Percentiles rank a stretch among this genome's conserved stretches.
Evolutionary conservation across 1,140 invertebrate genomes (phyloP).

Genomic region (Drusus annulatus): DNA sequence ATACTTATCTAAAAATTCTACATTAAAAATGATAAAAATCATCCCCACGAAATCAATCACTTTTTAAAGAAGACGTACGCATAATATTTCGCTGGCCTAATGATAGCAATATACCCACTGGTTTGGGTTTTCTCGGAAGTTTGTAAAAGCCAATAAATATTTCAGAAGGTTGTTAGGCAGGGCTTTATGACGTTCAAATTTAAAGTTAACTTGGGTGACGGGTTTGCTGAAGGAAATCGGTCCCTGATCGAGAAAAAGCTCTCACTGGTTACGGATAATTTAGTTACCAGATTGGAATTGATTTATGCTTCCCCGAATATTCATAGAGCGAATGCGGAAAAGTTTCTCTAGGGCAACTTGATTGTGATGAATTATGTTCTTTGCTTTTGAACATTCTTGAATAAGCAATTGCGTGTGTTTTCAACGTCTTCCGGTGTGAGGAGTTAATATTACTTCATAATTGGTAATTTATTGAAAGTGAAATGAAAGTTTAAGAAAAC

Average conservation of each 20-base stretch:
- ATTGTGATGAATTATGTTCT: too few species aligned
- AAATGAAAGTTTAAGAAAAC: too few species aligned
- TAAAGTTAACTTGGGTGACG: constrained; percentile 14
- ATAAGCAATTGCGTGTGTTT: too few species aligned
- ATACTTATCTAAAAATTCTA: background rate
- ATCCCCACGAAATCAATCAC: background rate
- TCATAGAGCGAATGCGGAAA: background rate
- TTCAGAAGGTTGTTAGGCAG: constrained; percentile 7
- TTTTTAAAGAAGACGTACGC: background rate
- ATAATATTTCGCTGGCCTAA: background rate
- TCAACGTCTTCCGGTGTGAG: too few species aligned
- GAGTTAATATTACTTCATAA: too few species aligned
- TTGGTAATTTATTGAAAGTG: too few species aligned
- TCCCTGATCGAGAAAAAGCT: background rate
- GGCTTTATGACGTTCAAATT: constrained; percentile 25
- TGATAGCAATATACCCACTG: background rate
- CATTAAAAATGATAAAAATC: background rate
- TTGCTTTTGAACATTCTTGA: too few species aligned
- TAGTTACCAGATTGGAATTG: background rate
- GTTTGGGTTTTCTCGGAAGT: background rate
- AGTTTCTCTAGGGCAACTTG: too few species aligned
- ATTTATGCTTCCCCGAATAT: too few species aligned
- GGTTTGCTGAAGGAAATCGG: background rate
- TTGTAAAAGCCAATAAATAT: constrained; percentile 23
- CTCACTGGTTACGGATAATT: background rate